phyloP scores from a whole-genome alignment of 2,797 vertebrate genomes.

The Thripadectes ignobilis region DNA sequence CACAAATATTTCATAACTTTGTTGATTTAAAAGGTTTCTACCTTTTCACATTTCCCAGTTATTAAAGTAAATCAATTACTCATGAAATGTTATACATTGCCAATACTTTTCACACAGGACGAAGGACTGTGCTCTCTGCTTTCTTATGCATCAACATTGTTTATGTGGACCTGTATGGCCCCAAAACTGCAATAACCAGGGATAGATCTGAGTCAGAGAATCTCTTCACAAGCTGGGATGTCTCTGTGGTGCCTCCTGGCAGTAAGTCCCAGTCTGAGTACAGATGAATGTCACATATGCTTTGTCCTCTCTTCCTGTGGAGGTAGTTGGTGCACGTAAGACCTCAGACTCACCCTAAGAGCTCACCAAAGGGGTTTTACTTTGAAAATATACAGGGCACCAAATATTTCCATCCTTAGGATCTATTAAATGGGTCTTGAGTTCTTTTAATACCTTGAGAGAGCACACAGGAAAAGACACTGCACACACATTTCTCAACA shows the following conservation, averaged over 20 bases:
- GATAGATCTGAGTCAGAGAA: neutral
- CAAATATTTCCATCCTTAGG: too few species aligned
- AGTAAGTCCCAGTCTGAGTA: neutral
- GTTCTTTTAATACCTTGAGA: too few species aligned
- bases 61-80: neutral
- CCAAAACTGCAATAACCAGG: neutral
- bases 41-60: neutral
- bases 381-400: too few species aligned
- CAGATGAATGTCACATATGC: accelerated
- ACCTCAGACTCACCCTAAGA: too few species aligned
- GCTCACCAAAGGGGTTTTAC: too few species aligned
- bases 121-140: neutral
- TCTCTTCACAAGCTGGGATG: neutral
- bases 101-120: neutral
- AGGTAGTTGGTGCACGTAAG: neutral
- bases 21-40: neutral
- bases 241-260: neutral
- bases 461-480: too few species aligned
- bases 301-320: neutral
- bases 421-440: too few species aligned
- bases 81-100: neutral
- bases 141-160: neutral
- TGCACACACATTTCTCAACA: too few species aligned
- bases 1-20: neutral
- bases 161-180: neutral